Conservation (phyloP, 2,888 invertebrate species). For the Sericinus montela region DNA sequence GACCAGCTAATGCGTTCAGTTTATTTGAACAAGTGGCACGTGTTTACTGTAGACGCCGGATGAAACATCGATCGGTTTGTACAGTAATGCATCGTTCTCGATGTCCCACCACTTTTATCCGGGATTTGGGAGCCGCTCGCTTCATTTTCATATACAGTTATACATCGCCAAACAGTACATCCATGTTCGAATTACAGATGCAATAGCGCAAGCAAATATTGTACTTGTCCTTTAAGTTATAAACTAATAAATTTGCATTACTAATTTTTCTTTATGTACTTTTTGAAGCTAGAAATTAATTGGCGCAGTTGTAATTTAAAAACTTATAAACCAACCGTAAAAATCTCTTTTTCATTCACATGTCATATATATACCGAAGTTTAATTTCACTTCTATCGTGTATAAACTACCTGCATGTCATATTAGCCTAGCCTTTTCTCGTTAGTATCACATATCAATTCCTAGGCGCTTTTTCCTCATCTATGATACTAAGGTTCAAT, state of each 20-base stretch:
- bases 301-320: too few relatives aligned
- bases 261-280: too few relatives aligned
- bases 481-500: too few relatives aligned
- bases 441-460: too few relatives aligned
- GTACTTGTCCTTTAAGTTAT: neutral
- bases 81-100: constrained; percentile 70
- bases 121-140: constrained; percentile 20
- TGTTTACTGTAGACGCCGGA: constrained; percentile 74
- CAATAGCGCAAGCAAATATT: constrained; percentile 4
- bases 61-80: constrained; percentile 75
- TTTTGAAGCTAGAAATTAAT: too few relatives aligned
- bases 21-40: constrained; percentile 77
- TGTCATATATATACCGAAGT: too few relatives aligned
- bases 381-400: too few relatives aligned
- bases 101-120: constrained; percentile 53
- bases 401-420: too few relatives aligned
- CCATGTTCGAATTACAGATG: constrained; percentile 12
- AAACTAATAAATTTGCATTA: neutral
- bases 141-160: constrained; percentile 14
- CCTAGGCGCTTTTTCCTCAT: too few relatives aligned
- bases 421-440: too few relatives aligned
- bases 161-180: constrained; percentile 5
- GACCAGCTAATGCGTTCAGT: constrained; percentile 73
- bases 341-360: too few relatives aligned
- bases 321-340: too few relatives aligned